phyloP scores from a whole-genome alignment of 2,888 invertebrate genomes.

The Trichopoda pennipes region DNA sequence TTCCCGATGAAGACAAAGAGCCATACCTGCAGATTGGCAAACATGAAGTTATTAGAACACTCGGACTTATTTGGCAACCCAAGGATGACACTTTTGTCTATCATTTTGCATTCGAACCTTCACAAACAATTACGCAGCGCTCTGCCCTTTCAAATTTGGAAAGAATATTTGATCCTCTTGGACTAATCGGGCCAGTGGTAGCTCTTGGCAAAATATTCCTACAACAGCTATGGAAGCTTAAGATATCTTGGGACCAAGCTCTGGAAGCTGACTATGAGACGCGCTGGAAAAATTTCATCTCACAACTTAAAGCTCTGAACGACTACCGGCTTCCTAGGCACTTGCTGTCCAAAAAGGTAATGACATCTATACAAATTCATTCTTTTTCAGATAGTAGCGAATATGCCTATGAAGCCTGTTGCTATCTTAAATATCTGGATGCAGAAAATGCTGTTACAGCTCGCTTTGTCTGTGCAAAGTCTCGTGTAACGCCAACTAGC shows the following conservation, averaged over 20 bases:
- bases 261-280: no score
- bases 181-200: constrained; percentile 31
- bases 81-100: constrained; percentile 33
- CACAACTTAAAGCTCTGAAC: background rate
- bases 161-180: constrained; percentile 53
- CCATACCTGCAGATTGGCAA: constrained; percentile 21
- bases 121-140: constrained; percentile 27
- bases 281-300: background rate
- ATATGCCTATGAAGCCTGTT: no score
- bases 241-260: no score
- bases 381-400: constrained; percentile 19
- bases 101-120: no score
- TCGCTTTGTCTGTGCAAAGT: constrained; percentile 13
- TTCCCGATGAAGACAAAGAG: constrained; percentile 7
- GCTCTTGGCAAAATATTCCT: no score
- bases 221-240: no score
- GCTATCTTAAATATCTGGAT: background rate
- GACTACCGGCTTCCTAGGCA: background rate
- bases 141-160: constrained; percentile 26
- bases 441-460: background rate
- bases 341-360: background rate
- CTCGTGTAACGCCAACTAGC: constrained; percentile 19
- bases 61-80: constrained; percentile 53
- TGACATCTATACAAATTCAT: background rate
- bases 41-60: background rate